Percentiles rank a stretch among this genome's conserved stretches.
These are phyloP conservation scores for Helicorthomorpha holstii DNA, from an alignment of 1,140 invertebrate species.

Conservation along the genomic window DNA sequence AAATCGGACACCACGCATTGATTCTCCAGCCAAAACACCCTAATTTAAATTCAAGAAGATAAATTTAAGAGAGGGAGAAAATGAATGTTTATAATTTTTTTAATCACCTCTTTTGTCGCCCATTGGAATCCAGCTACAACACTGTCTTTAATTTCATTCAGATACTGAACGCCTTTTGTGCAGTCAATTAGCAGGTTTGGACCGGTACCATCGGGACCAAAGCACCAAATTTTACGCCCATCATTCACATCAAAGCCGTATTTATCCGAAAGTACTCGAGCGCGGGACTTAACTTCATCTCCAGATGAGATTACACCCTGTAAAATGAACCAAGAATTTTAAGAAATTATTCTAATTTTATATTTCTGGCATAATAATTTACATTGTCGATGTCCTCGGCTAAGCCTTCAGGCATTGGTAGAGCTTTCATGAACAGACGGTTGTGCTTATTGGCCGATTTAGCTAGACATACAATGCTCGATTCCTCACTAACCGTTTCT, in stretches of 20 bases:
- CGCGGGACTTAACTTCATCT: constrained; percentile 93
- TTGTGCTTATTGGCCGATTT: constrained; percentile 99
- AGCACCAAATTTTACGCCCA: constrained; percentile 99
- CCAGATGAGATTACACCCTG: constrained; percentile 87
- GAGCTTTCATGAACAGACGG: constrained; percentile 92
- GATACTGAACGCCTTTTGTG: constrained; percentile 94
- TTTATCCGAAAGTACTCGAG: constrained; percentile 80
- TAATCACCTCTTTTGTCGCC: constrained; percentile 81
- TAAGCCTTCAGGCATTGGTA: constrained; percentile 88
- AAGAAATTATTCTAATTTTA: too few relatives aligned
- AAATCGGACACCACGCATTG: constrained; percentile 90
- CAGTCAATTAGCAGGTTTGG: constrained; percentile 95
- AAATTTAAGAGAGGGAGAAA: background rate
- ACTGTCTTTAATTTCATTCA: constrained; percentile 95
- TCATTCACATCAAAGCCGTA: constrained; percentile 96
- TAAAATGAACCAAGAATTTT: too few relatives aligned
- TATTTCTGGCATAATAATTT: too few relatives aligned
- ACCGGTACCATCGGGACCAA: constrained; percentile 96
- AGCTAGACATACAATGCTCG: constrained; percentile 85
- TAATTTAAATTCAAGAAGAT: constrained; percentile 17
- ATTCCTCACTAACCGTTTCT: constrained; percentile 91
- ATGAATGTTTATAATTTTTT: background rate
- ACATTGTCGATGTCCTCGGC: constrained; percentile 96
- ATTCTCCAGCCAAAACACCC: constrained; percentile 96
- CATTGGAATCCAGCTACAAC: constrained; percentile 99